phyloP scores from a whole-genome alignment of 1,140 invertebrate genomes.

The Drosophila repleta region DNA sequence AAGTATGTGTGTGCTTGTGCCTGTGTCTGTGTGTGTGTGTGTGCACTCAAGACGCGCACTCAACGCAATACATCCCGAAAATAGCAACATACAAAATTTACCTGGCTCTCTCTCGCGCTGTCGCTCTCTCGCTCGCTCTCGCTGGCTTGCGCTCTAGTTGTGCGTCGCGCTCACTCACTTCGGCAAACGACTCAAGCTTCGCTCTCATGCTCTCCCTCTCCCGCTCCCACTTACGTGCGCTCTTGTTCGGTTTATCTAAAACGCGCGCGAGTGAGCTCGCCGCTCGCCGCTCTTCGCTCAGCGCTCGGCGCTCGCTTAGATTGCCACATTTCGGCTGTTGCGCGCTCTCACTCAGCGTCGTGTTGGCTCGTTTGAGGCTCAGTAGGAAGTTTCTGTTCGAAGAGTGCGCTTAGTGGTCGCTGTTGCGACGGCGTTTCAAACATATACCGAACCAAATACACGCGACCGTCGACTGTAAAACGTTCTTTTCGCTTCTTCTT shows the following conservation, averaged over 20 bases:
- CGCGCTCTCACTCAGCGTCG: conserved; percentile 5
- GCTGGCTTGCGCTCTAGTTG: background rate
- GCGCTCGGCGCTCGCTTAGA: background rate
- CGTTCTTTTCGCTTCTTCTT: conserved; percentile 22
- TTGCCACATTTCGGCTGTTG: conserved; percentile 13
- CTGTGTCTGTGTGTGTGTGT: conserved; percentile 6
- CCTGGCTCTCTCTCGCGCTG: conserved; percentile 34
- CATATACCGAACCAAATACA: conserved; percentile 11
- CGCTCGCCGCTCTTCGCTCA: too few species aligned
- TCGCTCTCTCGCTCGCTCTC: conserved; percentile 6
- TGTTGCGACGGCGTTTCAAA: conserved; percentile 73
- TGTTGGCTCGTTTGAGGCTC: conserved; percentile 48
- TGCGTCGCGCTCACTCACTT: background rate
- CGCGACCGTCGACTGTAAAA: background rate
- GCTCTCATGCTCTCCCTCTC: too few species aligned
- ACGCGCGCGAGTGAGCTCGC: background rate
- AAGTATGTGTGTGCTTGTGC: background rate
- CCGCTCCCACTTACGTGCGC: too few species aligned
- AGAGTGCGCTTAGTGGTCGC: conserved; percentile 79
- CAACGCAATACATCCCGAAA: conserved; percentile 68
- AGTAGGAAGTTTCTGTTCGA: conserved; percentile 78
- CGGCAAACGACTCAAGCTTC: conserved; percentile 33
- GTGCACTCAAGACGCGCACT: conserved; percentile 41
- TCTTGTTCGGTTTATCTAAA: too few species aligned
- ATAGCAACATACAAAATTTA: conserved; percentile 38